These are phyloP conservation scores for Oncorhynchus masou DNA, from an alignment of 2,113 vertebrate genomes.

Conservation along the genomic window DNA sequence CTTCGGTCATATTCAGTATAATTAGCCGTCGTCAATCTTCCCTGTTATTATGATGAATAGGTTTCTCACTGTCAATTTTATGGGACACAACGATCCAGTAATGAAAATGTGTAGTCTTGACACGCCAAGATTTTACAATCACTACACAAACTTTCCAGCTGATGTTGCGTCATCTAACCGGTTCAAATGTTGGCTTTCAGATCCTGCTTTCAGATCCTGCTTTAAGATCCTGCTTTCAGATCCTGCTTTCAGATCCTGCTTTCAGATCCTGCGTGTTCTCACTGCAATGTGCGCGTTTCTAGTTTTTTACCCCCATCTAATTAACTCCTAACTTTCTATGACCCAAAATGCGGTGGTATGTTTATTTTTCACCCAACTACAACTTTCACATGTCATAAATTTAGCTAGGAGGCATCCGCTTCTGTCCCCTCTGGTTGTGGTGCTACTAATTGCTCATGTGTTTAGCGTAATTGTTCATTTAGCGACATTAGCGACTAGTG, in stretches of 20 bases:
- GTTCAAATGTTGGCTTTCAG: background rate
- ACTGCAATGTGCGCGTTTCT: background rate
- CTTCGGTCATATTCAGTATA: slow-evolving; percentile 7
- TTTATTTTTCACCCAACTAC: background rate
- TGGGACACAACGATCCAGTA: background rate
- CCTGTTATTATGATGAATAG: slow-evolving; percentile 46
- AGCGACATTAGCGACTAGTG: slow-evolving; percentile 6
- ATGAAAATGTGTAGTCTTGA: background rate
- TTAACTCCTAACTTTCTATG: background rate
- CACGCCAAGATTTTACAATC: background rate
- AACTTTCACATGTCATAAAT: slow-evolving; percentile 9
- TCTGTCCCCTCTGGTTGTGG: slow-evolving; percentile 1
- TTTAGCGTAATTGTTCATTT: slow-evolving; percentile 66
- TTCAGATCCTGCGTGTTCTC: background rate
- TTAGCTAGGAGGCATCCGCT: slow-evolving; percentile 15
- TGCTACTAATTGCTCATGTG: slow-evolving; percentile 57
- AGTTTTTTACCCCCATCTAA: background rate
- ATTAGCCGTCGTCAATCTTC: slow-evolving; percentile 45
- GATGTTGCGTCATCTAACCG: background rate
- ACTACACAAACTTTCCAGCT: background rate
- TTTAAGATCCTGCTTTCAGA: too few relatives aligned
- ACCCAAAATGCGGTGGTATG: background rate
- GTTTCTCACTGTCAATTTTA: background rate
- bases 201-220: too few relatives aligned
- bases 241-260: too few relatives aligned